Base-by-base conservation (phyloP, 2,113 vertebrate species). In the Pseudolaguvia tuberculata region DNA sequence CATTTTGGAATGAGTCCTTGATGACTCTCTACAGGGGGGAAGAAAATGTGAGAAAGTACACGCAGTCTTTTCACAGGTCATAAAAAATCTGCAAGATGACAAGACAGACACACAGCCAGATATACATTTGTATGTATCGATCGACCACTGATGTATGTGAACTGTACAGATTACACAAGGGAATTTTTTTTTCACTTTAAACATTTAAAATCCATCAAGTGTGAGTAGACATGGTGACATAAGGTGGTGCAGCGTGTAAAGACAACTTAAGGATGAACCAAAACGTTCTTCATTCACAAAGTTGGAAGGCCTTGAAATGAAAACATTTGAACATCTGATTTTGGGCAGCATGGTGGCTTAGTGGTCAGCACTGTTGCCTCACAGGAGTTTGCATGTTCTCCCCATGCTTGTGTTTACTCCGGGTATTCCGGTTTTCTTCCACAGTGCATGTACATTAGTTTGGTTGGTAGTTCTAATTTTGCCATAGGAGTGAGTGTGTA, bases 1-100 rank as follows among this genome's bases (percentile, higher is more conserved):
- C 39, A 47, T 53, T 31, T 47, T 75, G 73, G 73, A 75, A 42
- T 23, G 12, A 51, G 17, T 75, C 39, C 73, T 21, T 12, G 1
- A 12, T 75, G 73, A 75, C 23, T 75, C 73, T 68, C 23, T 27
- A 29, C 62, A 59, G 12, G 61, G 73, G 72, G 59, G 55, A 25
- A 35, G 23, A 57, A 45, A 21, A 68, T 67, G 62, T 75, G 52
- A 42, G 62, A 75, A 75, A 75, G 53, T 57, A 45, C 66, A 55
- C 4, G 35, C 50, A 31, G 35, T 47, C 63, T 67, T 58, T 68
- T 53, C 53, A 47, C 21, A 55, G 25, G 25, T 55, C 52, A 57
- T 75, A 75, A 75, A 75, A 69, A 75, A 47, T 35, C 39, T 29
- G 13, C 56, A 47, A 57, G 27, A n/a, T 57, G 53, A 56, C 21